These are phyloP conservation scores for Ariolimax columbianus DNA, from an alignment of 2,888 invertebrate species.

Conservation along the genomic window DNA sequence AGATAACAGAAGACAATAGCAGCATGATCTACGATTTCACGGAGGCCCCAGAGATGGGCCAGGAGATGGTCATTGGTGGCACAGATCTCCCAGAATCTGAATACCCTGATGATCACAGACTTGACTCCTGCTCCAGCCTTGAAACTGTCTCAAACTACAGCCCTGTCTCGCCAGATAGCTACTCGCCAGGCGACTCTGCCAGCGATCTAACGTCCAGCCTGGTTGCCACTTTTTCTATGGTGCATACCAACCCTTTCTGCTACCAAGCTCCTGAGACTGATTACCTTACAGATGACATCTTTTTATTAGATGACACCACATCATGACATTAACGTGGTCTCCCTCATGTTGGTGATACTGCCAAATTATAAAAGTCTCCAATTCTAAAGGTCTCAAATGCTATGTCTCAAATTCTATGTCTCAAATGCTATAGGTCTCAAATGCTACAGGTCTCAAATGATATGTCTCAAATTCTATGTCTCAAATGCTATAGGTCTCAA, in stretches of 20 bases:
- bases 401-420: too few relatives aligned
- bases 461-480: too few relatives aligned
- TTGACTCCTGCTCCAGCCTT: constrained; percentile 47
- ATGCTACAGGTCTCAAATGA: neutral
- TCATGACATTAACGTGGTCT: neutral
- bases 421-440: too few relatives aligned
- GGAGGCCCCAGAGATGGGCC: constrained; percentile 11
- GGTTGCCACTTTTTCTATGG: constrained; percentile 23
- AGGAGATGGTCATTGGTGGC: constrained; percentile 31
- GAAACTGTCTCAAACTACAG: constrained; percentile 20
- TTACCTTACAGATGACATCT: neutral
- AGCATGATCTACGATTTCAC: neutral
- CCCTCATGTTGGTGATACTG: too few relatives aligned
- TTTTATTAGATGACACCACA: neutral
- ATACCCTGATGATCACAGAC: constrained; percentile 20
- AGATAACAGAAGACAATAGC: neutral
- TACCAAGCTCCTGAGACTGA: neutral
- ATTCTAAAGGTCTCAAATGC: too few relatives aligned
- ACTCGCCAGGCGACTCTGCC: neutral
- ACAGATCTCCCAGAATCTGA: neutral
- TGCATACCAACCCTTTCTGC: neutral
- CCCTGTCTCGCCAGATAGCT: constrained; percentile 16
- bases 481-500: too few relatives aligned
- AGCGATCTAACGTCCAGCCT: neutral
- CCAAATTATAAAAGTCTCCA: too few relatives aligned